Evolutionary conservation across 2,888 invertebrate genomes (phyloP), one percentile per base, ranked within the genome.

Genomic region (Campoletis raptor): DNA sequence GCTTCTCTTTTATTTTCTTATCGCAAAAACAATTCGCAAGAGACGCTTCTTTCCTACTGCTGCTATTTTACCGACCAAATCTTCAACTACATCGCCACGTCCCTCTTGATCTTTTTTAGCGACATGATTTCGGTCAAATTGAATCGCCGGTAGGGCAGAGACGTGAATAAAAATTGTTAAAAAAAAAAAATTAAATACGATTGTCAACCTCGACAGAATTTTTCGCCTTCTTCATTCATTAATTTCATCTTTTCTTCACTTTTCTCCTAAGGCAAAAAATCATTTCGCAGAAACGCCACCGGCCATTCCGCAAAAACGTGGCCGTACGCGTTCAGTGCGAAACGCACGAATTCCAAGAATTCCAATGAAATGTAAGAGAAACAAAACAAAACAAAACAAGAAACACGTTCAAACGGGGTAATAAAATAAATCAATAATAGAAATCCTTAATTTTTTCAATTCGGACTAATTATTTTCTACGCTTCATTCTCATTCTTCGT

Each of bases 41-140:
- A 54, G 9, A 84, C 57, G 57, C 57, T 61, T 69, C 64, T 76
- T 80, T 72, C 72, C 80, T 76, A 70, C 72, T 3, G 57, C 42
- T 69, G 45, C 83, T 83, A 61, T 69, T 86, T 81, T 79, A 81
- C 78, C 83, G 86, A 81, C 81, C 54, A 73, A 67, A 78, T 74
- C 66, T 61, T 8, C 12, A 4, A 9, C 64, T 54, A 67, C 64
- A 24, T 67, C 52, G 61, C 61, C 73, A 30, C 48, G 36, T 70
- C 42, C 72, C 70, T 54, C 54, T 52, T 36, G 8, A 24, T 57
- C 40, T 61, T 42, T 67, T 4, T 18, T 24, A 61, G 74, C 36
- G 67, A 45, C 21, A 15, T 40, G 54, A 52, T 69, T 42, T 54
- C 57, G 24, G 24, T 66, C 40, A 24, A 18, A 66, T 69, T 37